Evolutionary conservation across 92 coral and sea anemone species (phyloP).

Genomic region (Phymanthus crucifer): DNA sequence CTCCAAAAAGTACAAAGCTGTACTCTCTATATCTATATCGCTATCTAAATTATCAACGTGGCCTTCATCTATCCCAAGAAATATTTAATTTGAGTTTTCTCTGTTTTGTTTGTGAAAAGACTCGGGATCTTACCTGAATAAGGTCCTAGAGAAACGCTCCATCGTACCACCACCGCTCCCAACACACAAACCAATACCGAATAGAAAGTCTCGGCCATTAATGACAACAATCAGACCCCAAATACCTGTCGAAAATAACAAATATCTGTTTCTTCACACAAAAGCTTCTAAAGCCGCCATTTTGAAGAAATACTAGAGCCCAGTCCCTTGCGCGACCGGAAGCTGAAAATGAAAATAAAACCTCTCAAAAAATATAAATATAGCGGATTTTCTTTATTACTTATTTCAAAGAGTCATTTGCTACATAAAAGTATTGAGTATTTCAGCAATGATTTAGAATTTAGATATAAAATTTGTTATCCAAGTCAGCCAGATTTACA

Average conservation of each 20-base stretch:
- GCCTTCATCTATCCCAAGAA: no score
- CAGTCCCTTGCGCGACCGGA: constrained; percentile 21
- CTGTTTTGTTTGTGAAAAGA: no score
- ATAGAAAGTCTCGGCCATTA: constrained; percentile 83
- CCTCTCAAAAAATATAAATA: not conserved
- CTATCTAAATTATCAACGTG: no score
- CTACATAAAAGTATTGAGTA: not conserved
- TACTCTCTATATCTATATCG: no score
- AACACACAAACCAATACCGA: constrained; percentile 67
- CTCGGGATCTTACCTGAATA: constrained; percentile 72
- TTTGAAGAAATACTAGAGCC: constrained; percentile 19
- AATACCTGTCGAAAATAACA: not conserved
- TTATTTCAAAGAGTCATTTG: not conserved
- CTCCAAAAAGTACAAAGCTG: no score
- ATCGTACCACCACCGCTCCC: constrained; percentile 70
- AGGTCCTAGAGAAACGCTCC: constrained; percentile 89
- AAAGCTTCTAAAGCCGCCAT: constrained; percentile 9
- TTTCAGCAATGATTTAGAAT: not conserved
- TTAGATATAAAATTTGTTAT: not conserved
- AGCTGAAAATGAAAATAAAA: not conserved
- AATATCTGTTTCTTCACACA: not conserved
- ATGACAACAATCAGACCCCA: not conserved
- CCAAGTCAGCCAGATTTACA: not conserved
- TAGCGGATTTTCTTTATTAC: not conserved
- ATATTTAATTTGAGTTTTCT: no score